A percentile compares a stretch with the other conserved stretches of the same genome.
These are phyloP conservation scores for Tuta absoluta DNA, from an alignment of 2,888 invertebrate genomes.

Conservation along the genomic window DNA sequence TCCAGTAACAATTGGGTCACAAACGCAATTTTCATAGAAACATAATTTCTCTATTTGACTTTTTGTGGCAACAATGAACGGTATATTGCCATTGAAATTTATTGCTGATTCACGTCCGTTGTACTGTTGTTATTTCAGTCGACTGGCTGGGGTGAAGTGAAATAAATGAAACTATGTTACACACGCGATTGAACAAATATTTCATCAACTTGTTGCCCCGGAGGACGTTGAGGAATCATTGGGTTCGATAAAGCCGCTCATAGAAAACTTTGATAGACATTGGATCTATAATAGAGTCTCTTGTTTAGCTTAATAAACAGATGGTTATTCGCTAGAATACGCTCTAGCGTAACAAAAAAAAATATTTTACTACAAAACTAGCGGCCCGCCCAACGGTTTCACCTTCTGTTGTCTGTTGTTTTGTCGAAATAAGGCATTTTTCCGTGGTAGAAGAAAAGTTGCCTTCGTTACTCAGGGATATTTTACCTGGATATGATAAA, in stretches of 20 bases:
- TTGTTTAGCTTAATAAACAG: conserved; percentile 34
- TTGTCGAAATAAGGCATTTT: too few species aligned
- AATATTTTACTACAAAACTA: too few species aligned
- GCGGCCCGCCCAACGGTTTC: too few species aligned
- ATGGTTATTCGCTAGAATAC: conserved; percentile 31
- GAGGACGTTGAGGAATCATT: conserved; percentile 65
- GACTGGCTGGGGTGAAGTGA: conserved; percentile 73
- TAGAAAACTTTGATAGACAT: conserved; percentile 52
- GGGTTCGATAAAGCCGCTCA: conserved; percentile 54
- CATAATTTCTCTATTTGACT: conserved; percentile 39
- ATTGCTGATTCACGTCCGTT: conserved; percentile 71
- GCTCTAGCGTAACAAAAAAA: not conserved
- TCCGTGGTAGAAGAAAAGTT: too few species aligned
- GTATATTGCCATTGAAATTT: conserved; percentile 63
- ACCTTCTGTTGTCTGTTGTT: too few species aligned
- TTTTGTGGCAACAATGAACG: conserved; percentile 49
- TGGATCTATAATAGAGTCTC: conserved; percentile 38
- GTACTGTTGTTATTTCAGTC: conserved; percentile 73
- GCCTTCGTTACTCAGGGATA: too few species aligned
- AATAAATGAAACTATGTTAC: conserved; percentile 78
- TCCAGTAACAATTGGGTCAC: conserved; percentile 13
- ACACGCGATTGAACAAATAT: conserved; percentile 78
- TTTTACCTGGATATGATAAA: too few species aligned
- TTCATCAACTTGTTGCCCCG: conserved; percentile 77
- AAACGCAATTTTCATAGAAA: conserved; percentile 33